phyloP scores from a whole-genome alignment of 2,888 invertebrate genomes.

The Pyrgus malvae region DNA sequence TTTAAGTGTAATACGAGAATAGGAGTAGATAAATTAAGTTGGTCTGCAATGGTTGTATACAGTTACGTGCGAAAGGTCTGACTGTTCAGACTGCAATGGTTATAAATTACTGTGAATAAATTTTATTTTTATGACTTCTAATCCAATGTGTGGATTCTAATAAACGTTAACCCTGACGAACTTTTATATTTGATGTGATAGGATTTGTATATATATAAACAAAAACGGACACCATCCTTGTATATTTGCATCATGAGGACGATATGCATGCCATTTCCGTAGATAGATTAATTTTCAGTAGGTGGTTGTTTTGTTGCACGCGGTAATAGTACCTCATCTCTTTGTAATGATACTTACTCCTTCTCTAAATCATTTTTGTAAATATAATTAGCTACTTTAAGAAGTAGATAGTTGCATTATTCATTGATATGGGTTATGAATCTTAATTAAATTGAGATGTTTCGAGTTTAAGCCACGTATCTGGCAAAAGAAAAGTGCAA shows the following conservation, averaged over 20 bases:
- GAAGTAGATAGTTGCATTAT: constrained; percentile 59
- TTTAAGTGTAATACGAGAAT: background rate
- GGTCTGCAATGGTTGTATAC: background rate
- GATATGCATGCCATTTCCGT: constrained; percentile 18
- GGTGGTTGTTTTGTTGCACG: constrained; percentile 26
- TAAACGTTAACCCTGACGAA: background rate
- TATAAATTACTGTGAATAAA: too few relatives aligned
- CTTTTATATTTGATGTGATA: background rate
- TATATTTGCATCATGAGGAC: constrained; percentile 15
- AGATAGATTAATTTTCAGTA: constrained; percentile 23
- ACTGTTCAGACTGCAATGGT: too few relatives aligned
- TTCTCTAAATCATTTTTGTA: constrained; percentile 60
- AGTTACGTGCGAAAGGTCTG: background rate
- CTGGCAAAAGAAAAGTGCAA: constrained; percentile 80
- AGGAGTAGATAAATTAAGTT: background rate
- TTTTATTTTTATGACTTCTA: too few relatives aligned
- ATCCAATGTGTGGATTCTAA: too few relatives aligned
- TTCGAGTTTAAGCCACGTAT: constrained; percentile 78
- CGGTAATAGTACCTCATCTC: constrained; percentile 39
- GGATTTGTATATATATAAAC: constrained; percentile 9
- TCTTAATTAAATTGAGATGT: constrained; percentile 80
- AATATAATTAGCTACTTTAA: constrained; percentile 65
- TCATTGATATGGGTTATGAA: constrained; percentile 66
- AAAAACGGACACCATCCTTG: constrained; percentile 9
- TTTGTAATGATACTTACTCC: constrained; percentile 71